phyloP scores from a whole-genome alignment of 2,888 invertebrate species.

The Tetropium fuscum region DNA sequence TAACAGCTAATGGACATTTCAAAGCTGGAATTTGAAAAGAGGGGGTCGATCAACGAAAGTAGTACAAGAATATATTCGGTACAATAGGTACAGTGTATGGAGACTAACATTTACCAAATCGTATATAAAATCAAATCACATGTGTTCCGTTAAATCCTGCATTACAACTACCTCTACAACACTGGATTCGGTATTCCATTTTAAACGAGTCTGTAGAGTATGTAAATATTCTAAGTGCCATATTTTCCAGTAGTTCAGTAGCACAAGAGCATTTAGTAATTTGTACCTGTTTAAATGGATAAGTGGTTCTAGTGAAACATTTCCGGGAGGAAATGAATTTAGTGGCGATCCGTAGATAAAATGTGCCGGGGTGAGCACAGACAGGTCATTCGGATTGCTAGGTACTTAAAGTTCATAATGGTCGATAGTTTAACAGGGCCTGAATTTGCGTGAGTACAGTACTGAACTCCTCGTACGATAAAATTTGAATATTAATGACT shows the following conservation, averaged over 20 bases:
- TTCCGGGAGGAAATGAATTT: neutral
- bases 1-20: constrained; percentile 15
- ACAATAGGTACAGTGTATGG: too few relatives aligned
- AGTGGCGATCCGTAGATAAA: constrained; percentile 24
- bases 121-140: too few relatives aligned
- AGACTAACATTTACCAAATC: too few relatives aligned
- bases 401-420: constrained; percentile 31
- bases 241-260: constrained; percentile 21
- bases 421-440: constrained; percentile 42
- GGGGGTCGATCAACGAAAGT: too few relatives aligned
- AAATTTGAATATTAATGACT: constrained; percentile 33
- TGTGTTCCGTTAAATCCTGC: too few relatives aligned
- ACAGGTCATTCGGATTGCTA: constrained; percentile 19
- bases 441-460: constrained; percentile 42
- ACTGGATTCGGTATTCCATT: constrained; percentile 12
- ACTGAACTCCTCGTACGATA: constrained; percentile 43
- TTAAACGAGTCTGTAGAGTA: constrained; percentile 13
- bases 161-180: constrained; percentile 7
- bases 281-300: constrained; percentile 4
- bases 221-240: constrained; percentile 22
- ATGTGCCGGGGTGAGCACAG: constrained; percentile 37
- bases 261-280: constrained; percentile 18
- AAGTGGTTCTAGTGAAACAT: constrained; percentile 3
- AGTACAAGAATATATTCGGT: too few relatives aligned
- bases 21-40: constrained; percentile 11